Base-by-base conservation (phyloP, 1,140 invertebrate species). In the Apis dorsata region DNA sequence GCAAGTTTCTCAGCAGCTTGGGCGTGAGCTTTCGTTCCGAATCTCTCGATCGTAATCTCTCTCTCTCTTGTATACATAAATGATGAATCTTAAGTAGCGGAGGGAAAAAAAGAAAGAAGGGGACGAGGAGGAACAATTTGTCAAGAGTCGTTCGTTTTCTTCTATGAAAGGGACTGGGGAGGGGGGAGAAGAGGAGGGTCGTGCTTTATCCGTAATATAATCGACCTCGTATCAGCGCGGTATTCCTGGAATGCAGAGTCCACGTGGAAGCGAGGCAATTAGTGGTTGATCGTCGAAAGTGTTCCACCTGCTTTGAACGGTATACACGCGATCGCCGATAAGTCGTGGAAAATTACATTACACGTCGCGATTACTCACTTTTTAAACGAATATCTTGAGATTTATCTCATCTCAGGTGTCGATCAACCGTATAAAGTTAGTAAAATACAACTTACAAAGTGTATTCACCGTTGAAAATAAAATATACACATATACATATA, bases 171-270 rank as follows among this genome's bases (percentile, higher is more conserved):
- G 2, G 28, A 80, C 74, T 70, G 66, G 17, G 53, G 87, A 89
- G 86, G 82, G 34, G 60, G 44, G 15, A 34, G 28, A 34, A 34
- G 34, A 34, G 34, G 34, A 34, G 34, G 34, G 84, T 85, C 55
- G 79, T 70, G 85, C 89, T 87, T 89, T 85, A 87, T 89, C 76
- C 66, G 57, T 85, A 71, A 34, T n/a, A 83, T 89, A 89, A 89
- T 89, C 87, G 85, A 65, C 53, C 75, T 72, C 85, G 78, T 89
- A 86, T 89, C 88, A 80, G 63, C 81, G 80, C 83, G 71, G 75
- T 79, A 89, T 89, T 89, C 13, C 80, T 74, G 63, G 88, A 89
- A 89, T 89, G 88, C 85, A 51, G 63, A 63, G 80, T 63, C 73
- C 73, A 72, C 79, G 79, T 81, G 86, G 70, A 84, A 59, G 84